Base-by-base conservation (phyloP, 2,113 vertebrate species). In the Poicephalus gulielmi region DNA sequence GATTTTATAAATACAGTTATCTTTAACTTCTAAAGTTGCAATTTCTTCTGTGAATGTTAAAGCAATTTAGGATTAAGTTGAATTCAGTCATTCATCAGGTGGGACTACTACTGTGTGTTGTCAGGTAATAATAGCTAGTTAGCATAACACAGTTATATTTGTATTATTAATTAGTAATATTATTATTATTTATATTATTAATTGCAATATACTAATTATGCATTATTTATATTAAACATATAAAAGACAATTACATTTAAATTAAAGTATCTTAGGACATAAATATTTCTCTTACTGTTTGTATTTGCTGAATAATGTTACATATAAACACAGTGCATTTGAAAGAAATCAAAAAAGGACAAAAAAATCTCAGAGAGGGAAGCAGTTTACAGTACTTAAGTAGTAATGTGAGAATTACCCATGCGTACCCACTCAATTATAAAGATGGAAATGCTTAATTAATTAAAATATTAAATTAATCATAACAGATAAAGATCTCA, bases 391-490 rank as follows among this genome's bases (percentile, higher is more conserved):
- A 37, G 57, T 93, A 67, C 83, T 96, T 95, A 90, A 90, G 60
- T 81, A 86, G 28, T 93, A 94, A 95, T 85, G 52, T 62, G 66
- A 78, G 93, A 91, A 96, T 96, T 94, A 93, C 17, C 64, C 92
- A 92, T 91, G 93, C 71, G 75, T 81, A 86, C 79, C 71, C 66
- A 87, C 33, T 95, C 81, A 91, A 87, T 92, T 95, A 90, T 92
- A 95, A 96, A 95, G 83, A 73, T 68, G 75, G 60, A 86, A 89
- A 92, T 88, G 18, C 37, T 90, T 94, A 78, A 93, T 89, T 95
- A 96, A 75, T 82, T 96, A 95, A 59, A 86, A 92, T 91, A 86
- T 90, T 43, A 88, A 96, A 94, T 93, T 94, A 82, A 94, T 93
- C 60, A 88, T 92, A 41, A 90, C 78, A 64, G 14, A 81, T 18